These are phyloP conservation scores for Zaprionus ornatus DNA, from an alignment of 1,140 invertebrate genomes.

Conservation along the genomic window DNA sequence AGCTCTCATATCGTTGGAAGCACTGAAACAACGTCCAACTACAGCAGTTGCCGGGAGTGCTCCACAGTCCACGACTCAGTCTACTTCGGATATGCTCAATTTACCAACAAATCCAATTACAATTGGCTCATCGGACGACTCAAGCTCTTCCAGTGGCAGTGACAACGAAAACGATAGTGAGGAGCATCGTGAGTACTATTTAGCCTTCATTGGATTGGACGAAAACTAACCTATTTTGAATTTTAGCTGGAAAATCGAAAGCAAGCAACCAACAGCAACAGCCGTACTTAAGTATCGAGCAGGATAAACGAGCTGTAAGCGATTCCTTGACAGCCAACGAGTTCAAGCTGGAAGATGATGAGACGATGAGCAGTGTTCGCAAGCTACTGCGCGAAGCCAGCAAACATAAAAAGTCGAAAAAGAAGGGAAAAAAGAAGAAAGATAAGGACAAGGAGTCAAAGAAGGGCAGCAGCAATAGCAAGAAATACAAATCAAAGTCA, in stretches of 20 bases:
- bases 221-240: conserved; percentile 12
- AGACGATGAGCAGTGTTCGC: conserved; percentile 92
- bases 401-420: conserved; percentile 91
- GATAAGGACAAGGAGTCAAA: conserved; percentile 84
- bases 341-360: conserved; percentile 90
- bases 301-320: conserved; percentile 62
- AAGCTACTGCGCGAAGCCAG: conserved; percentile 92
- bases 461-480: conserved; percentile 88
- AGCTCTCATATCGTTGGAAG: conserved; percentile 91
- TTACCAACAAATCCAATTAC: background rate
- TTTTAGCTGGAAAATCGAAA: conserved; percentile 67
- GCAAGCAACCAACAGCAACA: conserved; percentile 76
- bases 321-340: conserved; percentile 62
- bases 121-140: conserved; percentile 57
- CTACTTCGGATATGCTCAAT: conserved; percentile 25
- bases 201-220: background rate
- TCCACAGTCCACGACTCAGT: conserved; percentile 12
- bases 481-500: conserved; percentile 85
- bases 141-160: conserved; percentile 60
- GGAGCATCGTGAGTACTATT: conserved; percentile 47
- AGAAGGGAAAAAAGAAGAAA: conserved; percentile 86
- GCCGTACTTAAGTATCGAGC: conserved; percentile 84
- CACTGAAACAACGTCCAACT: conserved; percentile 53
- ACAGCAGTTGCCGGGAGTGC: background rate
- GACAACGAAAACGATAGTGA: conserved; percentile 51